phyloP scores from a whole-genome alignment of 2,888 invertebrate species.

The Drosophila diplacantha region DNA sequence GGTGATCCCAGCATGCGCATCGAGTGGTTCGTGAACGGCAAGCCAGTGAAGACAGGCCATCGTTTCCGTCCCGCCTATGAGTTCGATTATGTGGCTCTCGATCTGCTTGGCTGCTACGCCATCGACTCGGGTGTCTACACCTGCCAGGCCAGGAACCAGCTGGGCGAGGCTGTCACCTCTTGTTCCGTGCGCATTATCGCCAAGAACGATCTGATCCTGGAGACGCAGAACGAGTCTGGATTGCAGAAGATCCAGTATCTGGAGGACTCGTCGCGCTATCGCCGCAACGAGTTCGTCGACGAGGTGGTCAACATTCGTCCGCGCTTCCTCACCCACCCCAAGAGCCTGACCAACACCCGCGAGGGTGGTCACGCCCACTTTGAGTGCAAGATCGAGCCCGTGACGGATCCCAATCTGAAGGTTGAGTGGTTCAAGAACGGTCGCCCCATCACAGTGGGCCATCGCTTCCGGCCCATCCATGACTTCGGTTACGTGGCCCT shows the following conservation, averaged over 20 bases:
- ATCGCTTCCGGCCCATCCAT: constrained; percentile 96
- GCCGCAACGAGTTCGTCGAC: constrained; percentile 88
- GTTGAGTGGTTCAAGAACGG: constrained; percentile 99
- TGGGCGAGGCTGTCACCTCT: constrained; percentile 96
- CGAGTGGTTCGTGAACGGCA: constrained; percentile 97
- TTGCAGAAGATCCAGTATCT: constrained; percentile 94
- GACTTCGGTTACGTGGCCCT: constrained; percentile 99
- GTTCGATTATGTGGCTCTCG: constrained; percentile 97
- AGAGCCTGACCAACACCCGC: constrained; percentile 88
- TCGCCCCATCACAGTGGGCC: constrained; percentile 94
- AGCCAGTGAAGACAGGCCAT: constrained; percentile 93
- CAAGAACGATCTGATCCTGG: constrained; percentile 91
- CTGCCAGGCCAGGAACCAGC: constrained; percentile 94
- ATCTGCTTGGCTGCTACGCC: constrained; percentile 97
- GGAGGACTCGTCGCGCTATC: constrained; percentile 91
- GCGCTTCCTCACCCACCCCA: constrained; percentile 90
- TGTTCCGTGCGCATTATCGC: constrained; percentile 93
- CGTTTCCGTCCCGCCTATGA: constrained; percentile 97
- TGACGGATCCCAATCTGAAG: constrained; percentile 96
- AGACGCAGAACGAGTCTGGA: constrained; percentile 93
- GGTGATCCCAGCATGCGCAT: constrained; percentile 95
- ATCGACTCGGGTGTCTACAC: constrained; percentile 98
- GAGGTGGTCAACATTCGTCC: constrained; percentile 91
- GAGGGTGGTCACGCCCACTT: constrained; percentile 97
- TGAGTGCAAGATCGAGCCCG: constrained; percentile 97